Base-by-base conservation (phyloP, 2,888 invertebrate genomes). In the Malacosoma neustria region DNA sequence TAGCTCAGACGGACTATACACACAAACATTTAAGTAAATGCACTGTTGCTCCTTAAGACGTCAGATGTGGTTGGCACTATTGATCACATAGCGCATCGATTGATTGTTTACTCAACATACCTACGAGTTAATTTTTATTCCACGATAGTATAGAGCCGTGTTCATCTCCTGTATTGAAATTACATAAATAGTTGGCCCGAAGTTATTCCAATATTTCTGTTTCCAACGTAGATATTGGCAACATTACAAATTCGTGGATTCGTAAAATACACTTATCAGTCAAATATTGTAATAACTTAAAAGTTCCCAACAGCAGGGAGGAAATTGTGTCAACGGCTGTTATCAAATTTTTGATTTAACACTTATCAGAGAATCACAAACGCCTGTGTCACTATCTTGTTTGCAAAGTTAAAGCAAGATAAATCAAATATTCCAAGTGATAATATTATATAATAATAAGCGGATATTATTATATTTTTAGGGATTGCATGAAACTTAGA, bases 321-420 rank as follows among this genome's bases (percentile, higher is more conserved):
- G 53, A 55, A 80, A 72, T 61, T 54, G 61, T 80, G 79, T 71
- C 79, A 73, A 67, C 69, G 70, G 41, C 56, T 66, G 55, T 75
- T 76, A 79, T 80, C 74, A 69, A 46, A 68, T 70, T 61, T 74
- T 71, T 73, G 72, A 76, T 77, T 76, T 71, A 57, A 58, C 43
- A 45, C 58, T 61, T 76, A 72, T 72, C 70, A 64, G 22, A 42
- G 45, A 69, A 64, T 66, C 66, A 57, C 64, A 66, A 70, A 68
- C 76, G 67, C 66, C 55, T 57, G 49, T 52, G 42, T 50, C 44
- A 50, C 57, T 84, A 85, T 85, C 84, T 73, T 72, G 63, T 76
- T 75, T 79, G 70, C 51, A 66, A 57, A 65, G 64, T 62, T 51
- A 54, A 51, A 62, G 59, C 49, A 54, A 66, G 77, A 82, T 82